Conservation (phyloP, 2,113 vertebrate genomes). For the Ceuthmochares aereus region DNA sequence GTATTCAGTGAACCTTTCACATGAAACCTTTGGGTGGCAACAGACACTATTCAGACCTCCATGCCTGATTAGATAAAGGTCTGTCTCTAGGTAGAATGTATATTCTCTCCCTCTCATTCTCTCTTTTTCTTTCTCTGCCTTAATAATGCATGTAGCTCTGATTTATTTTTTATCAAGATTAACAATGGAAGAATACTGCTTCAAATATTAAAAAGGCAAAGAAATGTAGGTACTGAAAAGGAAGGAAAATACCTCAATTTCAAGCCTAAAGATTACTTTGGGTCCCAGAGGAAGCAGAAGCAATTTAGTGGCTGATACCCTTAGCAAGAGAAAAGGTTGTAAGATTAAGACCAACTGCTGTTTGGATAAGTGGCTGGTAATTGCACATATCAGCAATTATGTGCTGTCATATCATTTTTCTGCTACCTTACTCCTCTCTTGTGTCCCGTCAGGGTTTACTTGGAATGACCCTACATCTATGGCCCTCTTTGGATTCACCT, state of each 20-base stretch:
- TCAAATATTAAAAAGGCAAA: slow-evolving; percentile 70
- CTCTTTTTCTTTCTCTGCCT: not conserved
- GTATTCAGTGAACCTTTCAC: not conserved
- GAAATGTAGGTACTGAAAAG: slow-evolving; percentile 78
- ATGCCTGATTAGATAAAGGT: not conserved
- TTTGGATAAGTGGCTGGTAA: slow-evolving; percentile 86
- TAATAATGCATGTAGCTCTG: slow-evolving; percentile 4
- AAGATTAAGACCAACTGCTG: slow-evolving; percentile 86
- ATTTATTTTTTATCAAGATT: slow-evolving; percentile 71
- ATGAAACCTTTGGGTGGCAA: not conserved
- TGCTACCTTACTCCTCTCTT: slow-evolving; percentile 89
- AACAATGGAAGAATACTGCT: slow-evolving; percentile 51
- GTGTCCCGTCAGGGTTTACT: slow-evolving; percentile 86
- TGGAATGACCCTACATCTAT: slow-evolving; percentile 88
- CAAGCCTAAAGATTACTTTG: slow-evolving; percentile 84
- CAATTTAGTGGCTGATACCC: slow-evolving; percentile 85
- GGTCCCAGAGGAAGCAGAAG: slow-evolving; percentile 82
- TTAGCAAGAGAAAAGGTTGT: slow-evolving; percentile 82
- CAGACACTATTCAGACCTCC: not conserved
- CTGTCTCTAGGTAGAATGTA: not conserved
- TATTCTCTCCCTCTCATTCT: not conserved
- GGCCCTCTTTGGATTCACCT: slow-evolving; percentile 88
- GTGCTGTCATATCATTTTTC: slow-evolving; percentile 73
- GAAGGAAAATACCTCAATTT: slow-evolving; percentile 81
- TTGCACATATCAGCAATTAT: slow-evolving; percentile 84